Evolutionary conservation across 2,113 vertebrate species (phyloP), one percentile per base, ranked within the genome.

Genomic region (Paramormyrops kingsleyae): DNA sequence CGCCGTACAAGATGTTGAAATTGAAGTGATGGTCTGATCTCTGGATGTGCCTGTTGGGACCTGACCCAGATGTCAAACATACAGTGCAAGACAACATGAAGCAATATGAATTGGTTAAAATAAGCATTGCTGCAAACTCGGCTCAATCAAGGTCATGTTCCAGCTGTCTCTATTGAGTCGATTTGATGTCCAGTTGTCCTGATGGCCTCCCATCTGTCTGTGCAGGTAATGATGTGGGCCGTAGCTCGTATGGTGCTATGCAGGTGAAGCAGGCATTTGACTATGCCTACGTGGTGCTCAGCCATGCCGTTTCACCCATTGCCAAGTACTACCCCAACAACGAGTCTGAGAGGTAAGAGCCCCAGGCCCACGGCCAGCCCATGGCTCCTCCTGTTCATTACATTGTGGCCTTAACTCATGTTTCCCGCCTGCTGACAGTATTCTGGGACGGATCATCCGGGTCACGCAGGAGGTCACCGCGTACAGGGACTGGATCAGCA

Each of bases 161-260:
- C 24, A 0, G n/a, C 31, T 24, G 4, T 50, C 1, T 21, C 39
- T 4, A 10, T 12, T 12, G 24, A 7, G 8, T 83, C 42, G 15
- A n/a, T 24, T 47, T n/a, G 3, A 66, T 35, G 21, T 46, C 59
- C 80, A 46, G 80, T 0, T 88, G 1, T 83, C 47, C 70, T 89
- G 27, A 53, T 47, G 6, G 87, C n/a, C 39, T 13, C 62, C 8
- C 88, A n/a, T 44, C 90, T 49, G 35, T 90, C 91, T 90, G 91
- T 92, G 53, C 92, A 99, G 98, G 97, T 90, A 99, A 99, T 77
- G 99, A 99, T 90, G 98, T 99, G 27, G 98, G 99, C 53, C 96
- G 99, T 90, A 99, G 98, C 93, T 99, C 98, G 0, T 99, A 99
- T n/a, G 99, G 99, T 91, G 98, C 98, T 95, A 99, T 99, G 98